Evolutionary conservation across 2,113 vertebrate species (phyloP), one percentile per base, ranked within the genome.

Genomic region (Helogale parvula): DNA sequence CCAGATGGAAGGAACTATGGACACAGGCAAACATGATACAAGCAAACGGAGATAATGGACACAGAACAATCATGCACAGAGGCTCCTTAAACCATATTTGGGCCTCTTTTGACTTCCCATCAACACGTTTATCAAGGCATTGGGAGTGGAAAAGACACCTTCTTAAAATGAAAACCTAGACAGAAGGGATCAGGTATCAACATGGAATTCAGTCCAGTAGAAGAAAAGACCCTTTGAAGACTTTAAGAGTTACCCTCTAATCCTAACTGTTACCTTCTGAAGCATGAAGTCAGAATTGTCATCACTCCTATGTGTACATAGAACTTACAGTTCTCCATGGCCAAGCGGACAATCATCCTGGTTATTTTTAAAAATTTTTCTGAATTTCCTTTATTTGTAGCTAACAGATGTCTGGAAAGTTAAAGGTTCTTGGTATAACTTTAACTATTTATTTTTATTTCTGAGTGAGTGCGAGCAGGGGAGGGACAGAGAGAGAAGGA

Each of bases 221-320:
- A 77, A 96, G 84, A 83, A 71, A 88, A 93, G 71, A 94, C 29
- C 17, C 71, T 94, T 45, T 76, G 69, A 82, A 80, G 91, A 76
- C 23, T 27, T 9, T 13, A n/a, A 88, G 47, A 38, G 31, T 76
- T 84, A 47, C 54, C 60, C 38, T 93, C 7, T 21, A 85, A 93
- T 45, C 41, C 38, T 80, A 16, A 88, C 19, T 72, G 3, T 47
- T 87, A 63, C 14, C 41, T 74, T 86, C 45, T 69, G 31, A 96
- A 90, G 57, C 23, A 38, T 47, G 84, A 96, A 81, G 69, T 94
- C 52, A 81, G 76, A 88, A 52, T 38, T 66, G 50, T 1, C 72
- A 3, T 47, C 60, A 68, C 38, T 74, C 11, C 1, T 35, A 85
- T 19, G 63, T 11, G 21, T 33, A 35, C 74, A 17, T 19, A 41